These are phyloP conservation scores for Tychaedon coryphoeus DNA, from an alignment of 2,113 vertebrate species.

Conservation along the genomic window DNA sequence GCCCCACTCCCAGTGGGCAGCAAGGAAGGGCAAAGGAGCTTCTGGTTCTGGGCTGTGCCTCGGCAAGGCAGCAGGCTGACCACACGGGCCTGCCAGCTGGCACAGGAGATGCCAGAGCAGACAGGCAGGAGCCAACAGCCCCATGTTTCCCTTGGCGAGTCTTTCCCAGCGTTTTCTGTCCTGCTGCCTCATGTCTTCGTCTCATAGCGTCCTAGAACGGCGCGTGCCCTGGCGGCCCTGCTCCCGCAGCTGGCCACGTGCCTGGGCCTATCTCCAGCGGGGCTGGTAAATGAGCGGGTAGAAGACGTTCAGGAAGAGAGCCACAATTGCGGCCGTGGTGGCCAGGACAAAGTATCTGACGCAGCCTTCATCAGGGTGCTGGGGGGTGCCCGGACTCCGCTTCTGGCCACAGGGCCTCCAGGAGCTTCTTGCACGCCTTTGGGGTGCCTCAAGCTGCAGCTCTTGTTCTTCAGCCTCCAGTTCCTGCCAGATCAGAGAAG, in stretches of 20 bases:
- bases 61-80: not conserved
- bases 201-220: not conserved
- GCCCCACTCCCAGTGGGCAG: not conserved
- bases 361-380: constrained; percentile 85
- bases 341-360: constrained; percentile 90
- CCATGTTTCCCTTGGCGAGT: not conserved
- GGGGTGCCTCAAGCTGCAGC: constrained; percentile 43
- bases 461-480: constrained; percentile 92
- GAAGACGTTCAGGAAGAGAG: constrained; percentile 87
- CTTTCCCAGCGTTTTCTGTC: not conserved
- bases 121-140: not conserved
- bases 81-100: constrained; percentile 22
- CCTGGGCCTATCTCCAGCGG: constrained; percentile 75
- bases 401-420: constrained; percentile 65
- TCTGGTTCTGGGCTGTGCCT: not conserved
- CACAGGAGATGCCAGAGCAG: constrained; percentile 7
- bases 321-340: constrained; percentile 86
- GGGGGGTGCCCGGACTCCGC: constrained; percentile 64
- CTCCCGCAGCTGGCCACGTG: not conserved
- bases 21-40: not conserved
- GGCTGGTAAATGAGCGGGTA: constrained; percentile 86
- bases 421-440: constrained; percentile 72
- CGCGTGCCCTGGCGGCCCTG: not conserved
- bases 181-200: not conserved
- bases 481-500: constrained; percentile 99